phyloP scores from a whole-genome alignment of 2,797 vertebrate species.

The Mastacembelus armatus region DNA sequence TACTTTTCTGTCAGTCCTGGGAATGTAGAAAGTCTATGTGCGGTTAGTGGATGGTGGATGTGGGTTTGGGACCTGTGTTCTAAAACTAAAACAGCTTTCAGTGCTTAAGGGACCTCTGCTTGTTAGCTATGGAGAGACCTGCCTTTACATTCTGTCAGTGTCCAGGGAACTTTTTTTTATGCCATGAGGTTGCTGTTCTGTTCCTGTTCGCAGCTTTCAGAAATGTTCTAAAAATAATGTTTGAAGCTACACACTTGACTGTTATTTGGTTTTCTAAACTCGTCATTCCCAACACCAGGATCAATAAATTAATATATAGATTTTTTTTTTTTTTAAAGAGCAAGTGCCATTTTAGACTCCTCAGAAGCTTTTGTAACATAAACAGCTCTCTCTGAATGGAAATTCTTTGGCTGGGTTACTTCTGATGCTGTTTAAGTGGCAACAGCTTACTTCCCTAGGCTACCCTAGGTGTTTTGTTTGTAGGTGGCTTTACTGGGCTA shows the following conservation, averaged over 20 bases:
- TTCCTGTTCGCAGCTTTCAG: conserved; percentile 36
- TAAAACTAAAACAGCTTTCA: conserved; percentile 65
- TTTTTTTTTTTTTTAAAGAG: background rate
- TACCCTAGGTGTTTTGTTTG: conserved; percentile 51
- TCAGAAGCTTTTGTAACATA: background rate
- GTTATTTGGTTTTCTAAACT: conserved; percentile 11
- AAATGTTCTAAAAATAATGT: conserved; percentile 21
- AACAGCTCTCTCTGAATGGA: conserved; percentile 7
- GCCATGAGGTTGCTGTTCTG: conserved; percentile 21
- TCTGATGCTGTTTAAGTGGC: conserved; percentile 39
- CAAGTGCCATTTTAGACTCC: background rate
- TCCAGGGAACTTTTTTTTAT: conserved; percentile 48
- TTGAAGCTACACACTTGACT: conserved; percentile 44
- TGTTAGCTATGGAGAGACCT: conserved; percentile 50
- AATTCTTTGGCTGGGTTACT: conserved; percentile 6
- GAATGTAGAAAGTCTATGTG: conserved; percentile 34
- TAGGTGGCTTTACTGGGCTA: conserved; percentile 57
- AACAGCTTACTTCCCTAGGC: conserved; percentile 17
- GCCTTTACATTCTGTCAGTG: conserved; percentile 59
- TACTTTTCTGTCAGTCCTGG: conserved; percentile 40
- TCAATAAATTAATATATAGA: background rate
- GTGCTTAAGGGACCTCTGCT: conserved; percentile 50
- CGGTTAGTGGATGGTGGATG: conserved; percentile 54
- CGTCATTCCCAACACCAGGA: background rate
- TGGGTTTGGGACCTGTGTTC: conserved; percentile 62